phyloP scores from a whole-genome alignment of 2,888 invertebrate genomes.

The Leptinotarsa juncta region DNA sequence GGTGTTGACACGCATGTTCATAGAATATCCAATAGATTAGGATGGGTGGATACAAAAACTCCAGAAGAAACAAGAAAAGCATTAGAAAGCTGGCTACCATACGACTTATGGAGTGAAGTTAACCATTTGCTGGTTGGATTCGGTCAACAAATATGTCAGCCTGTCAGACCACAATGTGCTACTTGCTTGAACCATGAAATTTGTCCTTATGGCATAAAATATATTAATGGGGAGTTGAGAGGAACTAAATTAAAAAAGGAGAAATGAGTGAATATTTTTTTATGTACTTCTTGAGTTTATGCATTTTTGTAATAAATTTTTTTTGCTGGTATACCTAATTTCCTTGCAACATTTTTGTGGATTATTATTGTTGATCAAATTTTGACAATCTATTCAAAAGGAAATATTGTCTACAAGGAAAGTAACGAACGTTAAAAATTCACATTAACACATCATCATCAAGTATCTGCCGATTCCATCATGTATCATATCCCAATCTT shows the following conservation, averaged over 20 bases:
- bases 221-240: slow-evolving; percentile 48
- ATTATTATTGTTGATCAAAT: too few relatives aligned
- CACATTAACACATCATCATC: too few relatives aligned
- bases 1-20: slow-evolving; percentile 99
- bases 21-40: slow-evolving; percentile 89
- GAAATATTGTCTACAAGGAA: too few relatives aligned
- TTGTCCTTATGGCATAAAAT: slow-evolving; percentile 77
- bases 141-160: slow-evolving; percentile 92
- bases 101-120: slow-evolving; percentile 84
- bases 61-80: slow-evolving; percentile 90
- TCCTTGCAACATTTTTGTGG: too few relatives aligned
- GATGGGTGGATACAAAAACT: slow-evolving; percentile 86
- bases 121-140: slow-evolving; percentile 96
- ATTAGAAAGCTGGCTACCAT: slow-evolving; percentile 91
- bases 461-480: too few relatives aligned
- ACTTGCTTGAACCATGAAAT: slow-evolving; percentile 84
- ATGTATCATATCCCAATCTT: too few relatives aligned
- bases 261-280: slow-evolving; percentile 1
- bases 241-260: slow-evolving; percentile 29
- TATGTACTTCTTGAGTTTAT: slow-evolving; percentile 20
- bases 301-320: slow-evolving; percentile 14
- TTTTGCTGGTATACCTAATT: not conserved
- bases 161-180: slow-evolving; percentile 83
- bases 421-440: too few relatives aligned
- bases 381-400: too few relatives aligned